Base-by-base conservation (phyloP, 2,797 vertebrate species). In the Cynodonichthys magdalenae region DNA sequence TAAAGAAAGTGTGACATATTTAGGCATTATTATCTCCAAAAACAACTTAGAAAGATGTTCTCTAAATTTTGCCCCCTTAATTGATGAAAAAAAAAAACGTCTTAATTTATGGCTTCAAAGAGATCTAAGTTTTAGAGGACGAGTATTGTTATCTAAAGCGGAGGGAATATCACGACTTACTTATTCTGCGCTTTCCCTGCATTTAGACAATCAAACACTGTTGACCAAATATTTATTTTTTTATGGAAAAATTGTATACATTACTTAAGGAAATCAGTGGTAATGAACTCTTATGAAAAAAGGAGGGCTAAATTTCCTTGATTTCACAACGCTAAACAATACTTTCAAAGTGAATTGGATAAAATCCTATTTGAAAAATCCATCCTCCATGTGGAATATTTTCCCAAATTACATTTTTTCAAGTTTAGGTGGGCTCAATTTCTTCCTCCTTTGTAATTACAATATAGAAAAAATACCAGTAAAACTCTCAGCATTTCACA, bases 281-380 rank as follows among this genome's bases (percentile, higher is more conserved):
- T 55, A 55, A 55, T 10, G 2, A 55, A 55, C 19, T 42, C 14
- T 10, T 42, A 41, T 15, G 34, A 39, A 54, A 41, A 53, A 53
- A 36, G n/a, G 18, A 20, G 18, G 31, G 9, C 15, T 41, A 7
- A 41, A 41, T 42, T 24, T 42, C 41, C 11, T 24, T 1, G 6
- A 41, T 55, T 42, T 55, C 8, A 24, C 15, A 54, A 54, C 39
- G 3, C 6, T 41, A 11, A 10, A 41, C 12, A 20, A 54, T 24
- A 41, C 52, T 0, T 54, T 41, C 6, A 7, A 54, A 39, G 14
- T 54, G 12, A 54, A 15, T 31, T 42, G 10, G 41, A 14, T 42
- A 42, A 42, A 42, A 5, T 42, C 15, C 0, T 42, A 42, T 42
- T 14, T 42, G 12, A 42, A 42, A 42, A 42, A 42, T 42, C 11